These are phyloP conservation scores for Tragelaphus oryx DNA, from an alignment of 2,797 vertebrate genomes.

Conservation along the genomic window DNA sequence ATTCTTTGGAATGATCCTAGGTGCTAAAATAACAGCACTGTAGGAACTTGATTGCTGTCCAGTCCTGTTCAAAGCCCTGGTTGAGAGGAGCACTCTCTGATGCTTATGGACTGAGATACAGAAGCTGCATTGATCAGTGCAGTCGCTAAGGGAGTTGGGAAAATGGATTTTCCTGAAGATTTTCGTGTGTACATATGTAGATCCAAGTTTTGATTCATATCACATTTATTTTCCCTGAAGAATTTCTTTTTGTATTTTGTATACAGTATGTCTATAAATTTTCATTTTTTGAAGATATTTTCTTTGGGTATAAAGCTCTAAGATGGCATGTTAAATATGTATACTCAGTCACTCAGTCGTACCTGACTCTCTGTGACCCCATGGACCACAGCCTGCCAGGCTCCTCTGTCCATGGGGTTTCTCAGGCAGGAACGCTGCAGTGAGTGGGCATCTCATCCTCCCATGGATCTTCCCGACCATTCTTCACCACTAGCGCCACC, in stretches of 20 bases:
- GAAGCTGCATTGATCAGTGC: neutral
- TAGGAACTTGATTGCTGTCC: neutral
- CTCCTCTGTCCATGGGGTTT: neutral
- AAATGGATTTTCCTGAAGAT: neutral
- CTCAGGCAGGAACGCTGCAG: neutral
- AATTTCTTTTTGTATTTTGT: neutral
- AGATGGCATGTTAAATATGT: neutral
- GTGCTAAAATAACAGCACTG: neutral
- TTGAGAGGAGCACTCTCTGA: neutral
- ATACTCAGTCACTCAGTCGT: neutral
- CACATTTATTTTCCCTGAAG: neutral
- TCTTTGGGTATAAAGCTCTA: neutral
- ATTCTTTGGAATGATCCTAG: neutral
- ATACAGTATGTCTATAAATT: neutral
- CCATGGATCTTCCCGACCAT: neutral
- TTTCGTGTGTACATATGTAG: neutral
- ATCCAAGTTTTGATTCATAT: neutral
- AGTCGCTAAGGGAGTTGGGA: neutral
- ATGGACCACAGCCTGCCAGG: neutral
- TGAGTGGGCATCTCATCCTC: neutral
- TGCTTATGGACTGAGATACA: neutral
- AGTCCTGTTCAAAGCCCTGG: constrained; percentile 55
- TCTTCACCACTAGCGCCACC: neutral
- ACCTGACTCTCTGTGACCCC: neutral
- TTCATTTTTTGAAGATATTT: neutral